Evolutionary conservation across 1,140 invertebrate species (phyloP).

Genomic region (Heliconius congener): DNA sequence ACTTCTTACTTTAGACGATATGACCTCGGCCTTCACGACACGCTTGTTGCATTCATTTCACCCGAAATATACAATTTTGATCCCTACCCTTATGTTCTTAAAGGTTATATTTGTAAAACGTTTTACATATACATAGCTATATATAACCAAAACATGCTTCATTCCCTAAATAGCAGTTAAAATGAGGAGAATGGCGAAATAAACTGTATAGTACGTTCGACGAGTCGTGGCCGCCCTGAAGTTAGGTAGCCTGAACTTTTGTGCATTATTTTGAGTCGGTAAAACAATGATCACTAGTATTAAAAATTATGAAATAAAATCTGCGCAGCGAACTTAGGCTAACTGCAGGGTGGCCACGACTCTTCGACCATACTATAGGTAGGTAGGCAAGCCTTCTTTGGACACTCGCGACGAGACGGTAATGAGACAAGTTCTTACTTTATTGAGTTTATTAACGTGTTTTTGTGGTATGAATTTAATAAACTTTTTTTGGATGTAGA

Average conservation of each 20-base stretch:
- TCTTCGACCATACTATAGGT: not conserved
- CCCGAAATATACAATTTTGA: not conserved
- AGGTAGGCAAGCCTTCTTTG: slow-evolving; percentile 16
- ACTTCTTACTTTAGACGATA: slow-evolving; percentile 20
- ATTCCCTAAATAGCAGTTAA: slow-evolving; percentile 35
- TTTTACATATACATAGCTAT: not conserved
- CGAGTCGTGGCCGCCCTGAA: too few relatives aligned
- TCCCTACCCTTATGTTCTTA: not conserved
- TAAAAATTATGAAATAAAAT: too few relatives aligned
- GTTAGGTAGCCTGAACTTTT: too few relatives aligned
- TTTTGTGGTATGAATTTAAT: not conserved
- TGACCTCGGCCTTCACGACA: slow-evolving; percentile 38
- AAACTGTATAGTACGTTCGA: not conserved
- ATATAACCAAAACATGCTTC: slow-evolving; percentile 18
- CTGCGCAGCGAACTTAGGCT: too few relatives aligned
- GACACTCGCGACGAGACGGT: not conserved
- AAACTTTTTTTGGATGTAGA: not conserved
- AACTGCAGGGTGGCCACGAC: too few relatives aligned
- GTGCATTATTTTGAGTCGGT: too few relatives aligned
- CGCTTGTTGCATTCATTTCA: slow-evolving; percentile 26
- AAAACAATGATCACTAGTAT: too few relatives aligned
- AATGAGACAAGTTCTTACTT: slow-evolving; percentile 15
- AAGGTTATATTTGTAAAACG: not conserved
- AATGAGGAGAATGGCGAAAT: slow-evolving; percentile 25
- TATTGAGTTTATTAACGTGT: not conserved